A percentile compares a stretch with the other conserved stretches of the same genome.
Evolutionary conservation across 2,797 vertebrate species (phyloP).

Genomic region (Pangasius djambal): DNA sequence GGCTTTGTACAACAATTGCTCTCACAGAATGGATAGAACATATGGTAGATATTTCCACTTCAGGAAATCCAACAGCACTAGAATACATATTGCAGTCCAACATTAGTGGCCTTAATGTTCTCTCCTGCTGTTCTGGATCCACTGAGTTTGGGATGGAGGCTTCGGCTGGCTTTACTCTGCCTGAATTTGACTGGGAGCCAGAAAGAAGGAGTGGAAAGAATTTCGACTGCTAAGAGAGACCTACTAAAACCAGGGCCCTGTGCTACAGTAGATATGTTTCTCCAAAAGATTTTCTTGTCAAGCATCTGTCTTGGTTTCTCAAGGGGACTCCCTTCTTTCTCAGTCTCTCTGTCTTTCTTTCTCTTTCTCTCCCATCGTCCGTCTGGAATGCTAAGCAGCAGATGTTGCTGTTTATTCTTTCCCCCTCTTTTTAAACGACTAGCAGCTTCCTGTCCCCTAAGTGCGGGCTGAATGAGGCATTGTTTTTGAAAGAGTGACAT

Average conservation of each 20-base stretch:
- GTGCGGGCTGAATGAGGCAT: constrained; percentile 79
- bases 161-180: constrained; percentile 39
- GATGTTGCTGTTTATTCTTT: constrained; percentile 74
- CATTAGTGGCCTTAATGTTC: constrained; percentile 46
- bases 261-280: constrained; percentile 16
- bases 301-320: constrained; percentile 53
- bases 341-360: constrained; percentile 20
- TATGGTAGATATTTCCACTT: constrained; percentile 34
- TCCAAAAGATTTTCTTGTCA: constrained; percentile 24
- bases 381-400: constrained; percentile 65
- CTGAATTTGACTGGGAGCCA: constrained; percentile 43
- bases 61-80: constrained; percentile 29
- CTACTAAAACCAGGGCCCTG: constrained; percentile 27
- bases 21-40: constrained; percentile 13
- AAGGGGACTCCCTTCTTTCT: constrained; percentile 37
- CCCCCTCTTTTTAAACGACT: constrained; percentile 67
- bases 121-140: constrained; percentile 26
- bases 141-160: constrained; percentile 16
- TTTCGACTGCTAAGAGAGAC: constrained; percentile 46
- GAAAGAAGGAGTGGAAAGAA: constrained; percentile 45
- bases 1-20: neutral
- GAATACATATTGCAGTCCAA: constrained; percentile 9
- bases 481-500: constrained; percentile 80
- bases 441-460: constrained; percentile 76
- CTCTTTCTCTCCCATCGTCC: constrained; percentile 36